Evolutionary conservation across 2,113 vertebrate genomes (phyloP), one percentile per base, ranked within the genome.

Genomic region (Turnix velox): DNA sequence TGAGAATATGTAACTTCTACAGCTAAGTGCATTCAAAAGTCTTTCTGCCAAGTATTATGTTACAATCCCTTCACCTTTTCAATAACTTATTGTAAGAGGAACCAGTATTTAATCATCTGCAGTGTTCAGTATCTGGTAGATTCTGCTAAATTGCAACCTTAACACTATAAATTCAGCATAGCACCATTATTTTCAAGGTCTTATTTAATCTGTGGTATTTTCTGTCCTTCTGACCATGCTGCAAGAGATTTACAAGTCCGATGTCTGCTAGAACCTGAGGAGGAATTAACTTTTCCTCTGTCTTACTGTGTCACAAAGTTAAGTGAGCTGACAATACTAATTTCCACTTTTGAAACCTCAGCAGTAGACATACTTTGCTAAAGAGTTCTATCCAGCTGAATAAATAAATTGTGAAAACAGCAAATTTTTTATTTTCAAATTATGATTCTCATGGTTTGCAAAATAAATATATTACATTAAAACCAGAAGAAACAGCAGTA

Each of bases 1-100:
- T 58, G 57, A 85, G 71, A 94, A 95, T 88, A 62, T 74, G 54
- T 69, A 86, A 79, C 72, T 69, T 58, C 78, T 54, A 77, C n/a
- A 87, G 39, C 42, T 76, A 90, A 73, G 40, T 71, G 62, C 31
- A 28, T 94, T 95, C 83, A 69, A 77, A 94, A 91, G 52, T 96
- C 84, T 81, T 95, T 93, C 67, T 92, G 86, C 81, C 87, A 93
- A 91, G 61, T 86, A 68, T 94, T 94, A 46, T 84, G 80, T 80
- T 92, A 88, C 87, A 95, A 96, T 94, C 25, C 30, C 54, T 95
- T 97, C 88, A 95, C 81, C 35, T 96, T 81, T 95, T 92, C 83
- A 95, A 87, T 93, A 97, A 94, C 35, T 77, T 84, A 69, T 40
- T 92, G 49, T 28, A 81, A 92, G 54, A 84, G 49, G 39, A 95